Conservation (phyloP, 1,140 invertebrate species). For the Eciton burchellii region DNA sequence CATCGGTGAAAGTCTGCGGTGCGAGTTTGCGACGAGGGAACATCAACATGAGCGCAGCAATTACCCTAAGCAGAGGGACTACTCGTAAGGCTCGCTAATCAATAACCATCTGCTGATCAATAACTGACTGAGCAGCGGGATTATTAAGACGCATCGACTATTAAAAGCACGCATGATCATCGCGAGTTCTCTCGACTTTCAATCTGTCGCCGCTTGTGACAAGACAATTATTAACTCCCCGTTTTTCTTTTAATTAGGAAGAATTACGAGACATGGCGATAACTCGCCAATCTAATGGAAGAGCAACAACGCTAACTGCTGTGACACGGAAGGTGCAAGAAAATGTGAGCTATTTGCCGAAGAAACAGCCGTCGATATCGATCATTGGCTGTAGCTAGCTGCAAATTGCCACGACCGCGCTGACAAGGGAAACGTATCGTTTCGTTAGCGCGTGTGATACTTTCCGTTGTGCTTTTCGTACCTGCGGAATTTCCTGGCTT, state of each 20-base stretch:
- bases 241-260: not conserved
- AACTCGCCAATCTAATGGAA: not conserved
- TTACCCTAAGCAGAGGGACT: slow-evolving; percentile 9
- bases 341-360: slow-evolving; percentile 17
- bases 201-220: not conserved
- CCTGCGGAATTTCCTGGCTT: slow-evolving; percentile 63
- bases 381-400: slow-evolving; percentile 20
- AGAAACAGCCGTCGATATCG: slow-evolving; percentile 43
- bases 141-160: slow-evolving; percentile 30
- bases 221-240: too few species aligned
- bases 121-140: slow-evolving; percentile 23
- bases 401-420: slow-evolving; percentile 33
- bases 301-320: not conserved
- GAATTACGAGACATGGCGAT: not conserved
- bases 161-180: not conserved
- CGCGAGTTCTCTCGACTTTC: slow-evolving; percentile 14
- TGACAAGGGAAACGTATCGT: slow-evolving; percentile 25
- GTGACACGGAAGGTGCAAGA: not conserved
- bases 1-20: not conserved
- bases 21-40: not conserved
- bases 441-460: slow-evolving; percentile 17
- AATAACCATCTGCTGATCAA: slow-evolving; percentile 46
- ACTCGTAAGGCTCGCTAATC: slow-evolving; percentile 31
- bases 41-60: slow-evolving; percentile 14
- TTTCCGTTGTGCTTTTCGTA: slow-evolving; percentile 36